Base-by-base conservation (phyloP, 1,140 invertebrate species). In the Caerostris darwini region DNA sequence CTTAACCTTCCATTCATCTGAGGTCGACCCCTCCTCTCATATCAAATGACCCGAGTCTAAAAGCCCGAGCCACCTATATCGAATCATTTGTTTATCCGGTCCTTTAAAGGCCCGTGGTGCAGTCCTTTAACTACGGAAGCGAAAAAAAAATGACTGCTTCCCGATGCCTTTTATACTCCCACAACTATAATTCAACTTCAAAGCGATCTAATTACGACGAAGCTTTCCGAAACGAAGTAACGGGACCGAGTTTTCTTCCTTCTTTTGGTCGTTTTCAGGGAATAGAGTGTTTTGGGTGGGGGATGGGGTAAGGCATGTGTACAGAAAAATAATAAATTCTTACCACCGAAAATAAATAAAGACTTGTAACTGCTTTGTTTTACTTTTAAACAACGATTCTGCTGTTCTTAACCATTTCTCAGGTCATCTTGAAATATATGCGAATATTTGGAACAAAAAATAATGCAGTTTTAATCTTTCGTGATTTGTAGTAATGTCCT, bases 31-130 rank as follows among this genome's bases (percentile, higher is more conserved):
- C 82, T 58, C 82, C 82, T 58, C 19, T 83, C 56, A 57, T 58
- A 83, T 83, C 82, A 83, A 83, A 83, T 83, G 82, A 83, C 56
- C 82, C 82, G 82, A 57, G 17, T 58, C 82, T 83, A 83, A 83
- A 83, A 57, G 82, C 82, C 54, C 54, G 53, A 83, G 82, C 82
- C 56, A 56, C 82, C 82, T 83, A 34, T 50, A 50, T 77, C 71
- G 71, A 77, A 77, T 77, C 71, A 77, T 77, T 77, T 77, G 71
- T 77, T 77, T 77, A 77, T 77, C 71, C 50, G 71, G 71, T 12
- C 71, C 50, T 77, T 77, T 34, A 50, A 77, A 77, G 69, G 50
- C 19, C 34, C 19, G 69, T 50, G 71, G 50, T 77, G 34, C 71
- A 3, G 34, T 77, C 34, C 71, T 77, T 77, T 77, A 77, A 77